Percentiles rank a stretch among this genome's conserved stretches.
Conservation (phyloP, 2,797 vertebrate species). For the Eulemur albifrons region DNA sequence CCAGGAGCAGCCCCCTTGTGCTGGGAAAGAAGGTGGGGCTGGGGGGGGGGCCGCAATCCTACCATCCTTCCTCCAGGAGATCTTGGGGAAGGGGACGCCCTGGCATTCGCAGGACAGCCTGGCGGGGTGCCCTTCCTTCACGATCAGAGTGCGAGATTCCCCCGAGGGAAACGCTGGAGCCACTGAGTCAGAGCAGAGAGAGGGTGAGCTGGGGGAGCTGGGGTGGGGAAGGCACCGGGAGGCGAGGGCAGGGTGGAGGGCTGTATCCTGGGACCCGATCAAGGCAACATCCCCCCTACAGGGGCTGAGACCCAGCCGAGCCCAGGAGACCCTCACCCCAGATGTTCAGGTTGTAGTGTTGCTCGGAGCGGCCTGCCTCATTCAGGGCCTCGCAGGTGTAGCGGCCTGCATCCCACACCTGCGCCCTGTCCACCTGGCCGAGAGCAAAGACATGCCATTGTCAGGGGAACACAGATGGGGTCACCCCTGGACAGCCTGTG, state of each 20-base stretch:
- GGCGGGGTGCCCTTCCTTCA: conserved; percentile 87
- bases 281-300: background rate
- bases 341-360: conserved; percentile 79
- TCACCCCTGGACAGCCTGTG: background rate
- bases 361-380: conserved; percentile 63
- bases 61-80: conserved; percentile 93
- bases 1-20: background rate
- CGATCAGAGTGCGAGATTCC: conserved; percentile 79
- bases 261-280: background rate
- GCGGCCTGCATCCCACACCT: conserved; percentile 69
- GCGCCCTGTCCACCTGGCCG: conserved; percentile 82
- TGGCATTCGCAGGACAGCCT: conserved; percentile 90
- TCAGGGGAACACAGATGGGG: background rate
- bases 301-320: background rate
- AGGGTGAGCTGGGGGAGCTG: background rate
- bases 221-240: background rate
- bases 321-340: conserved; percentile 80
- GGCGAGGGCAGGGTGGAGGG: background rate
- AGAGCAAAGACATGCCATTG: background rate
- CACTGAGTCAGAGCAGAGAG: conserved; percentile 81
- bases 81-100: conserved; percentile 90
- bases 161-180: conserved; percentile 87
- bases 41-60: conserved; percentile 12
- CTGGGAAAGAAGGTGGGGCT: background rate
- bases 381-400: conserved; percentile 80